These are phyloP conservation scores for Caprella mutica DNA, from an alignment of 2,888 invertebrate genomes.

Conservation along the genomic window DNA sequence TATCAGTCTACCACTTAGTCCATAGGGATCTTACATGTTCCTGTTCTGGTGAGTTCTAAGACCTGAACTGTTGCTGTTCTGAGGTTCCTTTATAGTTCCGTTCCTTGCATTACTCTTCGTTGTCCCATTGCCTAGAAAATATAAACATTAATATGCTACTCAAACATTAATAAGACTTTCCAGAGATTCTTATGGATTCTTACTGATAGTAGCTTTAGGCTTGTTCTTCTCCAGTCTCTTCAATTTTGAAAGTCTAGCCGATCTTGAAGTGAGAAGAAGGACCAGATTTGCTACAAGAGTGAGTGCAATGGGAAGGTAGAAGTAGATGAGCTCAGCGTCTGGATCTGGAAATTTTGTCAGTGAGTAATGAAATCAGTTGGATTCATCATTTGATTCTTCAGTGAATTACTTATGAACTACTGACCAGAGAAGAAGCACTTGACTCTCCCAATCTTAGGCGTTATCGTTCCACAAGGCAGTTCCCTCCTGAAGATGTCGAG, in stretches of 20 bases:
- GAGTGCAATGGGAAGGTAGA: slow-evolving; percentile 20
- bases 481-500: slow-evolving; percentile 14
- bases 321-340: slow-evolving; percentile 21
- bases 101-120: background rate
- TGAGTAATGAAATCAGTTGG: background rate
- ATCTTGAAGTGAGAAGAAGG: slow-evolving; percentile 16
- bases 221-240: slow-evolving; percentile 17
- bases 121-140: background rate
- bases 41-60: slow-evolving; percentile 28
- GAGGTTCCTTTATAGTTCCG: background rate
- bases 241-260: slow-evolving; percentile 17
- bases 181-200: background rate
- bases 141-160: background rate
- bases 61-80: slow-evolving; percentile 10
- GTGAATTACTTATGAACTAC: background rate
- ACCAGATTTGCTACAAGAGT: slow-evolving; percentile 20
- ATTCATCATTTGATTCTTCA: background rate
- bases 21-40: slow-evolving; percentile 19
- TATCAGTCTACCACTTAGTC: background rate
- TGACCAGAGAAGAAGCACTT: slow-evolving; percentile 30
- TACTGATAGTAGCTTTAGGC: slow-evolving; percentile 5
- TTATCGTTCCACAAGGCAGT: slow-evolving; percentile 25
- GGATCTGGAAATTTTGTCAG: slow-evolving; percentile 21
- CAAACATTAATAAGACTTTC: background rate
- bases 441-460: slow-evolving; percentile 21